Percentiles rank a stretch among this genome's conserved stretches.
Conservation (phyloP, 2,113 vertebrate genomes). For the Archilochus colubris region DNA sequence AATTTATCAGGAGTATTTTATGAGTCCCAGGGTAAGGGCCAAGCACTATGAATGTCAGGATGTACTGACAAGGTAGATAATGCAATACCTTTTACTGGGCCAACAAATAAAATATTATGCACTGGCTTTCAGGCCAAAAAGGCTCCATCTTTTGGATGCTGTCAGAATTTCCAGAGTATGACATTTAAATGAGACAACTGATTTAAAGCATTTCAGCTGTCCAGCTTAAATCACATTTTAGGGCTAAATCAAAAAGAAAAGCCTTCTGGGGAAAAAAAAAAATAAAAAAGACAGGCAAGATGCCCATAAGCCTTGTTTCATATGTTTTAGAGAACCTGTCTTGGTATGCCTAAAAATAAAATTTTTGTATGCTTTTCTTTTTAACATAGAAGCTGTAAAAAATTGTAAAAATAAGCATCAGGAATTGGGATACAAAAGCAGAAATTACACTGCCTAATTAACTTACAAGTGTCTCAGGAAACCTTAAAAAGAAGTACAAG, state of each 20-base stretch:
- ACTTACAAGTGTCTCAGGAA: background rate
- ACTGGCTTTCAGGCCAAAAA: slow-evolving; percentile 15
- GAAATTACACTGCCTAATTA: background rate
- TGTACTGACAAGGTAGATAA: slow-evolving; percentile 24
- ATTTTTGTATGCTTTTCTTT: background rate
- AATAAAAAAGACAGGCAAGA: background rate
- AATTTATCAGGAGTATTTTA: slow-evolving; percentile 13
- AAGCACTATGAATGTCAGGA: slow-evolving; percentile 18
- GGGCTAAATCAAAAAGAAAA: background rate
- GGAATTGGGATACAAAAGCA: background rate
- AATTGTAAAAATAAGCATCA: background rate
- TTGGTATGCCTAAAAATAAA: background rate
- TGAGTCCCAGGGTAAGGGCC: background rate
- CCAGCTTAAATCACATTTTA: background rate
- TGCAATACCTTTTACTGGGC: slow-evolving; percentile 14
- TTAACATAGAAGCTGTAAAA: background rate
- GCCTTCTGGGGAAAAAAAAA: background rate
- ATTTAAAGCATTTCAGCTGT: slow-evolving; percentile 9
- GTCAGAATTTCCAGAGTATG: slow-evolving; percentile 1
- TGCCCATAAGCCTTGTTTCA: background rate
- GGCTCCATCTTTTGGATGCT: background rate
- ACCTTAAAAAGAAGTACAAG: background rate
- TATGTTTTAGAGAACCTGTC: background rate
- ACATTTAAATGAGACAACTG: slow-evolving; percentile 19
- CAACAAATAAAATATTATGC: slow-evolving; percentile 19